Base-by-base conservation (phyloP, 1,140 invertebrate genomes). In the Uloborus diversus region DNA sequence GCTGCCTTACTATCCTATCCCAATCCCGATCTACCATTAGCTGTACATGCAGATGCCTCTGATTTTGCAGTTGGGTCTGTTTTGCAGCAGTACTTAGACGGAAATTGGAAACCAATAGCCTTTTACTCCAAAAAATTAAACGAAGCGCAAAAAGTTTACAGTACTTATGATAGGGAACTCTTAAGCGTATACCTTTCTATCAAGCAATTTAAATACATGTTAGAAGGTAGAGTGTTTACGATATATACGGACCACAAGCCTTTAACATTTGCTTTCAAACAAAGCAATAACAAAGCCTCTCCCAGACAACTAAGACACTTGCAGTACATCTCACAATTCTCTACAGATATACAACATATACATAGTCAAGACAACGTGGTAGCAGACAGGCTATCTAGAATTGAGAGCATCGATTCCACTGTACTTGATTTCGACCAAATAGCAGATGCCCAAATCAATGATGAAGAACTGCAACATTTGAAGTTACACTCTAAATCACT, bases 71-170 rank as follows among this genome's bases (percentile, higher is more conserved):
- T 83, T 5, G 83, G 82, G 1, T 61, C 30, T 13, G 57, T 61
- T 20, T 9, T 61, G 30, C 57, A 61, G 25, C 57, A 61, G 7
- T 28, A 62, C 33, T 28, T 13, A 23, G 28, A 37, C 28, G 23
- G n/a, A 13, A 20, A 23, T 17, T 79, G 75, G 53, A 70, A 35
- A 66, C 62, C 84, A 17, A 32, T 84, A 13, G 71, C 37, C 9
- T 85, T 65, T 59, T 82, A 62, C 42, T 81, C 70, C 23, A 56
- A 79, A 25, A 51, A 66, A 25, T 81, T 85, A 37, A 71, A 20
- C 13, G 28, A 17, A 14, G 17, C 76, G 0, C 76, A 85, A 27
- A 5, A 61, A 61, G 30, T 27, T 5, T 61, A 28, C 27, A 61
- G 57, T 27, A 61, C 57, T 11, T 61, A 25, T 32, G 57, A 61